phyloP scores from a whole-genome alignment of 53 echinoderm and acorn worm genomes.

The Temnopleurus reevesii region DNA sequence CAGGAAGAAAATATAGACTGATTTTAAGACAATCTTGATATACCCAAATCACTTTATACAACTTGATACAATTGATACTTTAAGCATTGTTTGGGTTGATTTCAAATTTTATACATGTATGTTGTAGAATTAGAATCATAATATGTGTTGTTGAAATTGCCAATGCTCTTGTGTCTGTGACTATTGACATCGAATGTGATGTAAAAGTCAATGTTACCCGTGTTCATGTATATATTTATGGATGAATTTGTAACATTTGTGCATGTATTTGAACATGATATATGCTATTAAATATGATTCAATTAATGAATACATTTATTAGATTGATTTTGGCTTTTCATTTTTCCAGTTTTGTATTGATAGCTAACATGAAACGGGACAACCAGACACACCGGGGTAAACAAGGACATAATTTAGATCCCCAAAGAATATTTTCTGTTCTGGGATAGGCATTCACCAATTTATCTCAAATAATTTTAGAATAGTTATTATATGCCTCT shows the following conservation, averaged over 20 bases:
- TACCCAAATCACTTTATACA: no score
- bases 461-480: no score
- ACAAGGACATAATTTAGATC: no score
- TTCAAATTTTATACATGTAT: not conserved
- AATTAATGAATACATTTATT: slow-evolving; percentile 2
- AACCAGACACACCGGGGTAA: no score
- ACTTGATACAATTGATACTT: no score
- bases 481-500: no score
- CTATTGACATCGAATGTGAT: not conserved
- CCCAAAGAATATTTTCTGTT: no score
- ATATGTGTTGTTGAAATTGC: not conserved
- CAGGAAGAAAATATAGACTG: no score
- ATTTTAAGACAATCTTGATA: no score
- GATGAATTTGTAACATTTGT: slow-evolving; percentile 11
- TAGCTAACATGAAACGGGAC: no score
- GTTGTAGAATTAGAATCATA: not conserved
- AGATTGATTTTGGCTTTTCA: not conserved
- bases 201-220: not conserved
- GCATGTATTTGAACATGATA: not conserved
- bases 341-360: no score
- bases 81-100: not conserved
- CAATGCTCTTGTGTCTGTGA: not conserved
- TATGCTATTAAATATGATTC: not conserved
- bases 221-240: slow-evolving; percentile 12
- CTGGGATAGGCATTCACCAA: no score